Conservation (phyloP, 2,113 vertebrate genomes). For the Ornithorhynchus anatinus region DNA sequence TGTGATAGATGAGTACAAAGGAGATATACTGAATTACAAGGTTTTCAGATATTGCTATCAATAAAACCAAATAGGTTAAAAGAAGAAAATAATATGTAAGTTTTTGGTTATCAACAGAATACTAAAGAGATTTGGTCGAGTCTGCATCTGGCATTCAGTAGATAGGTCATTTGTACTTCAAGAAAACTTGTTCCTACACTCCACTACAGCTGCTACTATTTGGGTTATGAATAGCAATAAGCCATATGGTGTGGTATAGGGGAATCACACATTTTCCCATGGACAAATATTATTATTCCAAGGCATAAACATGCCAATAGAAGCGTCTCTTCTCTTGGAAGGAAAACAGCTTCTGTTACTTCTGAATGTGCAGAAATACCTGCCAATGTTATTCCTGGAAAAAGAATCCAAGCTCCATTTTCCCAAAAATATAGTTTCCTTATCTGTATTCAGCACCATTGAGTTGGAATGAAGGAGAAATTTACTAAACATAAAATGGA, state of each 20-base stretch:
- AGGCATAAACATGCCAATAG: conserved; percentile 70
- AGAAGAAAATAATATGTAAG: conserved; percentile 9
- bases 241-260: conserved; percentile 75
- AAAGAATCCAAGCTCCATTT: neutral
- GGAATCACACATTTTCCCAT: conserved; percentile 69
- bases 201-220: conserved; percentile 73
- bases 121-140: no score
- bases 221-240: conserved; percentile 71
- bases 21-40: neutral
- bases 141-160: conserved; percentile 42
- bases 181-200: conserved; percentile 49
- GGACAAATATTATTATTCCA: conserved; percentile 76
- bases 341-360: conserved; percentile 31
- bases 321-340: conserved; percentile 61
- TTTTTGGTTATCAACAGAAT: conserved; percentile 42
- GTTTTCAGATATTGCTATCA: neutral
- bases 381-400: conserved; percentile 28
- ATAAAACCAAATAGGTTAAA: neutral
- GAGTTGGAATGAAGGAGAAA: neutral
- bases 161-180: conserved; percentile 55
- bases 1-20: neutral
- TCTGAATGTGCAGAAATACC: conserved; percentile 45
- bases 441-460: neutral
- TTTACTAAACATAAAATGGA: neutral
- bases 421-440: neutral